A percentile compares a stretch with the other conserved stretches of the same genome.
Conservation (phyloP, 2,797 vertebrate species). For the Chiloscyllium punctatum region DNA sequence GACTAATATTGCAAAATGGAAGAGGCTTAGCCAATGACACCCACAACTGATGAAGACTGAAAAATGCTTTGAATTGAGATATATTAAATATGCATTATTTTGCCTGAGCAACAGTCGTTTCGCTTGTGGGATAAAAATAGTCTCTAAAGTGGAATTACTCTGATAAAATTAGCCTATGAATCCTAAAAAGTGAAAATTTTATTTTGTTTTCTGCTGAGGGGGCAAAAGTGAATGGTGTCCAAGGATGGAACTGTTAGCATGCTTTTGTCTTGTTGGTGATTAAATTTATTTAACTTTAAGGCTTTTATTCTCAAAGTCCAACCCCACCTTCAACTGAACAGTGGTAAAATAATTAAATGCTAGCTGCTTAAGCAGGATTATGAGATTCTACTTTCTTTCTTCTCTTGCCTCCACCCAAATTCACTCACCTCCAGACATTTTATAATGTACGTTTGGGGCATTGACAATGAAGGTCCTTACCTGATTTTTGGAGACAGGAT, state of each 20-base stretch:
- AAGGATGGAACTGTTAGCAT: neutral
- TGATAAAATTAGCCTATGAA: neutral
- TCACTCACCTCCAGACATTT: slow-evolving; percentile 22
- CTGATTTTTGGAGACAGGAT: slow-evolving; percentile 36
- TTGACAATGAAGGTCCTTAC: slow-evolving; percentile 33
- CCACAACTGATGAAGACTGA: too few relatives aligned
- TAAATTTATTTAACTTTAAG: neutral
- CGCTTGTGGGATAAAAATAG: neutral
- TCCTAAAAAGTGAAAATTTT: neutral
- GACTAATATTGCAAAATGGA: neutral
- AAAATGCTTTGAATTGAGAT: neutral
- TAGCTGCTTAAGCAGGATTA: neutral
- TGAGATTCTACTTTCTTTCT: neutral
- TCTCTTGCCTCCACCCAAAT: neutral
- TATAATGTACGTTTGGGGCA: neutral
- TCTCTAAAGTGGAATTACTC: neutral
- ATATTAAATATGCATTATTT: neutral
- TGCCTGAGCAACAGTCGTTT: neutral
- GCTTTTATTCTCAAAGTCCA: neutral
- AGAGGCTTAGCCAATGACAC: neutral
- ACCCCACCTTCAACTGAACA: neutral
- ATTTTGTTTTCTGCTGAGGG: neutral
- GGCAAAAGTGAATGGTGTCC: neutral
- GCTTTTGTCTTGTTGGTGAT: neutral
- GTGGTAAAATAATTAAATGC: neutral